Percentiles rank a stretch among this genome's conserved stretches.
Evolutionary conservation across 2,888 invertebrate genomes (phyloP).

Genomic region (Tipula helvola): DNA sequence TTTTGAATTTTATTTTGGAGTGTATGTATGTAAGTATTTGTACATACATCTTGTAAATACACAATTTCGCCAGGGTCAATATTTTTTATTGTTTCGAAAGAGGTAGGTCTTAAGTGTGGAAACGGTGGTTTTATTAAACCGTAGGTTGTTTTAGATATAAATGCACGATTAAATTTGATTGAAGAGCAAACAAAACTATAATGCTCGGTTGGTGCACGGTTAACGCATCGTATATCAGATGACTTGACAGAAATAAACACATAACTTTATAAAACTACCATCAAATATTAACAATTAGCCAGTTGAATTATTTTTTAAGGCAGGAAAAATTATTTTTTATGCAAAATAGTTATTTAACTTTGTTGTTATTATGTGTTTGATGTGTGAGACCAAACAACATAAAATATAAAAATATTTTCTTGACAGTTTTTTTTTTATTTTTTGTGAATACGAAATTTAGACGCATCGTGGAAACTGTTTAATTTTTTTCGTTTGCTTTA

Average conservation of each 20-base stretch:
- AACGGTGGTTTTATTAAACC: background rate
- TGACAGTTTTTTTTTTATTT: background rate
- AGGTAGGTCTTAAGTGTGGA: background rate
- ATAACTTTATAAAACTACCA: background rate
- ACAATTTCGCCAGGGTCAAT: background rate
- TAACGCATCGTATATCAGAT: background rate
- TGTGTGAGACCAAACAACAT: background rate
- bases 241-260: background rate
- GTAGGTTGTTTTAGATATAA: background rate
- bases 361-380: background rate
- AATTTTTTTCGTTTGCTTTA: background rate
- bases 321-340: background rate
- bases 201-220: background rate
- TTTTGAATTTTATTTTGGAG: background rate
- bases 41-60: background rate
- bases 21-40: background rate
- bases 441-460: background rate
- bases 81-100: background rate
- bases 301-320: background rate
- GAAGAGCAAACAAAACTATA: background rate
- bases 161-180: background rate
- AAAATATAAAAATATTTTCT: background rate
- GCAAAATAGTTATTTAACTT: background rate
- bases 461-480: background rate
- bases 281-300: background rate